Conservation (phyloP, 2,888 invertebrate species). For the Branchipolynoe longqiensis region DNA sequence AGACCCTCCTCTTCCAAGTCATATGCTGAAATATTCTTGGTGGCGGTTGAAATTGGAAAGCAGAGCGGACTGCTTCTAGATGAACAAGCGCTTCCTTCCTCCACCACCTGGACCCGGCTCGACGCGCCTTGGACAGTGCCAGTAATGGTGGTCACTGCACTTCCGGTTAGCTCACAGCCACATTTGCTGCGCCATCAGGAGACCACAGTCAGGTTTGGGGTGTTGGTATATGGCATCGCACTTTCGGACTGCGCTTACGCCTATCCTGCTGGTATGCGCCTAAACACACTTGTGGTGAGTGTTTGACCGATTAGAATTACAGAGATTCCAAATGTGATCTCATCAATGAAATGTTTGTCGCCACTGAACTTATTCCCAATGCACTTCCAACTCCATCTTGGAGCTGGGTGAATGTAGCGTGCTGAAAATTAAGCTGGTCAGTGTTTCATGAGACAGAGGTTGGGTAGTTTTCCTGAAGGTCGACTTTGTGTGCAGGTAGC, state of each 20-base stretch:
- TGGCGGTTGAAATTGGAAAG: constrained; percentile 23
- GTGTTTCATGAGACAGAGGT: too few relatives aligned
- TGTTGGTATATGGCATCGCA: not conserved
- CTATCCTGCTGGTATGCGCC: constrained; percentile 19
- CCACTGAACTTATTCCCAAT: not conserved
- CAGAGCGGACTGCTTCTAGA: not conserved
- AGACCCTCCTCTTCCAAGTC: not conserved
- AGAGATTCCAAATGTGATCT: not conserved
- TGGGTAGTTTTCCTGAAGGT: too few relatives aligned
- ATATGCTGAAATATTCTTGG: not conserved
- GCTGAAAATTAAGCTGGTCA: too few relatives aligned
- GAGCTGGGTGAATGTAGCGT: too few relatives aligned
- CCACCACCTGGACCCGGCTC: not conserved
- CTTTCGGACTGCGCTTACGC: not conserved
- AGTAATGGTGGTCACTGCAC: not conserved
- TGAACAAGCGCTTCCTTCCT: not conserved
- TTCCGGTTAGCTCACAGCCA: not conserved
- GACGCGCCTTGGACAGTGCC: constrained; percentile 14
- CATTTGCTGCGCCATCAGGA: constrained; percentile 3
- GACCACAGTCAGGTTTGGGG: constrained; percentile 11
- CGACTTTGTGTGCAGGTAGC: too few relatives aligned
- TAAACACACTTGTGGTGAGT: not conserved
- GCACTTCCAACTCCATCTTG: not conserved
- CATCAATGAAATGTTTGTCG: not conserved
- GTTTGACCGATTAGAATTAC: not conserved